These are phyloP conservation scores for Anneissia japonica DNA, from an alignment of 35 echinoderm and acorn worm species.

Conservation along the genomic window DNA sequence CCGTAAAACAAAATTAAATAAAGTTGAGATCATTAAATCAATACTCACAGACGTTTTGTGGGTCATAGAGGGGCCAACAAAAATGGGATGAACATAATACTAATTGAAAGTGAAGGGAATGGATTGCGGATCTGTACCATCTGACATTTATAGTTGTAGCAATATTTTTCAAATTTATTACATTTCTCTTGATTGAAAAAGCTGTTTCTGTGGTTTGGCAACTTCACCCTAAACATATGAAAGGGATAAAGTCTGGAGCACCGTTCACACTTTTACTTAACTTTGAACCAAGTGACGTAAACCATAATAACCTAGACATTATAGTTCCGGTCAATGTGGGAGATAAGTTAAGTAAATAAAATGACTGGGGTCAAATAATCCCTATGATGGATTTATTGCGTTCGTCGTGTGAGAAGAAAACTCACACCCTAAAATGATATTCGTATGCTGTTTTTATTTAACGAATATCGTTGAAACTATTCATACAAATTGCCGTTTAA, in stretches of 20 bases:
- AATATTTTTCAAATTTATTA: too few species aligned
- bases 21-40: too few species aligned
- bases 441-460: too few species aligned
- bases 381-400: too few species aligned
- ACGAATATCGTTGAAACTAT: too few species aligned
- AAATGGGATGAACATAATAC: neutral
- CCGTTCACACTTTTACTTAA: neutral
- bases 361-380: neutral
- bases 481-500: too few species aligned
- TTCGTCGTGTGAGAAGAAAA: too few species aligned
- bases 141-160: neutral
- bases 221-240: neutral
- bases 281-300: neutral
- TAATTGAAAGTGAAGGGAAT: neutral
- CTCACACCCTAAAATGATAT: too few species aligned
- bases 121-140: neutral
- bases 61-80: neutral
- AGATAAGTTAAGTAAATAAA: too few species aligned
- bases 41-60: too few species aligned
- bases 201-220: neutral
- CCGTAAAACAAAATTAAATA: too few species aligned
- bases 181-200: neutral
- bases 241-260: neutral
- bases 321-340: neutral
- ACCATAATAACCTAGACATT: neutral